Percentiles rank a stretch among this genome's conserved stretches.
These are phyloP conservation scores for Enteromius viviparus DNA, from an alignment of 2,797 vertebrate species.

Conservation along the genomic window DNA sequence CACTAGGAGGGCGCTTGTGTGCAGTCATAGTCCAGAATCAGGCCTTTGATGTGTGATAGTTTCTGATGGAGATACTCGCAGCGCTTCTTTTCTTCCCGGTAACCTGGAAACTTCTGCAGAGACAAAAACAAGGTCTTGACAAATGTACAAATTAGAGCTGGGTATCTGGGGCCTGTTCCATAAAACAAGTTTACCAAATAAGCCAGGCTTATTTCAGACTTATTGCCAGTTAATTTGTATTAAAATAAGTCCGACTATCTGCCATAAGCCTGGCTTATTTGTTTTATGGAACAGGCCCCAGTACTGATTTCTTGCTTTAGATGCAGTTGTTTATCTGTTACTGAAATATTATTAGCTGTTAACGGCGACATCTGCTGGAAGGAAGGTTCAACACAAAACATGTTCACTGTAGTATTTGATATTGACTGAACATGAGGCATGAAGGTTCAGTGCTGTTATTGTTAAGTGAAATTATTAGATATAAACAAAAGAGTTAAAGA, in stretches of 20 bases:
- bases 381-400: background rate
- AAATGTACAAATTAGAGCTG: background rate
- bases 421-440: background rate
- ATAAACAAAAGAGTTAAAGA: background rate
- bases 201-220: too few species aligned
- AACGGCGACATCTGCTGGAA: constrained; percentile 11
- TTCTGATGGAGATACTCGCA: constrained; percentile 88
- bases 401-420: background rate
- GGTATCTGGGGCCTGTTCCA: too few species aligned
- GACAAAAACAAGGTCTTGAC: background rate
- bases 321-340: background rate
- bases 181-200: too few species aligned
- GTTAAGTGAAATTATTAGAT: background rate
- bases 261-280: too few species aligned
- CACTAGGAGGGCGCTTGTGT: constrained; percentile 73
- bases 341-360: background rate
- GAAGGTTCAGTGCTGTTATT: background rate
- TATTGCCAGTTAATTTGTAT: too few species aligned
- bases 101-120: constrained; percentile 82
- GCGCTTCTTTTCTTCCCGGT: constrained; percentile 84
- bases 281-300: too few species aligned
- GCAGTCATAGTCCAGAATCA: constrained; percentile 85
- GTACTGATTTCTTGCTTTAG: background rate
- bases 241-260: too few species aligned
- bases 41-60: constrained; percentile 87